Evolutionary conservation across 2,797 vertebrate genomes (phyloP), one percentile per base, ranked within the genome.

Genomic region (Peromyscus nudipes): DNA sequence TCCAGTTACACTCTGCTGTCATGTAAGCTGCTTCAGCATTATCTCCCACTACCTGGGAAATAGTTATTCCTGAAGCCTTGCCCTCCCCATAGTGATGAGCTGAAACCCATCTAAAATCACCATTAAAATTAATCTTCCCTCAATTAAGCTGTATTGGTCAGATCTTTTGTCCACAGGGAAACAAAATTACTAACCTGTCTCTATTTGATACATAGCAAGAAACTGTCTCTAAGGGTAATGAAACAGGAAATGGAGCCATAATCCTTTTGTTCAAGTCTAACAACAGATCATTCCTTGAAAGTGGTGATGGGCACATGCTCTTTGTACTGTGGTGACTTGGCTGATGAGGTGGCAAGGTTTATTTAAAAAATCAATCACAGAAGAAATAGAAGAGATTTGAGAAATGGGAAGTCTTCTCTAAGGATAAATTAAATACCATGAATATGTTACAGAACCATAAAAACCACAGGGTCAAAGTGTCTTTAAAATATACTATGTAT

Each of bases 401-500:
- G 11, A 60, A 89, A 92, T 34, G 25, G 64, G 25, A 89, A 89
- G 12, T 4, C 7, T 77, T 87, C 6, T 60, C 25, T 81, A 92
- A 76, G 55, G 52, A 84, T 71, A 75, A 82, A 81, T 19, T 71
- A 86, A 67, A 52, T 9, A 62, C 40, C 27, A 84, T 83, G 73
- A 90, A 77, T 89, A 21, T 64, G 13, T 73, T 94, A 55, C 37
- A 69, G 80, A 73, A 1, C 25, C 52, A 13, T 37, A 62, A 75
- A 76, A 96, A 95, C 2, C 13, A 69, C 2, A 69, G 37, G n/a
- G 86, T 77, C 10, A 84, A 91, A 81, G 1, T 49, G 1, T 27
- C 19, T 19, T 93, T 88, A 91, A 95, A 95, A 87, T 2, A 65
- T 76, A 8, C 21, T n/a, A 80, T 55, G 69, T 19, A 85, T 87